These are phyloP conservation scores for Tachina fera DNA, from an alignment of 2,888 invertebrate species.

Conservation along the genomic window DNA sequence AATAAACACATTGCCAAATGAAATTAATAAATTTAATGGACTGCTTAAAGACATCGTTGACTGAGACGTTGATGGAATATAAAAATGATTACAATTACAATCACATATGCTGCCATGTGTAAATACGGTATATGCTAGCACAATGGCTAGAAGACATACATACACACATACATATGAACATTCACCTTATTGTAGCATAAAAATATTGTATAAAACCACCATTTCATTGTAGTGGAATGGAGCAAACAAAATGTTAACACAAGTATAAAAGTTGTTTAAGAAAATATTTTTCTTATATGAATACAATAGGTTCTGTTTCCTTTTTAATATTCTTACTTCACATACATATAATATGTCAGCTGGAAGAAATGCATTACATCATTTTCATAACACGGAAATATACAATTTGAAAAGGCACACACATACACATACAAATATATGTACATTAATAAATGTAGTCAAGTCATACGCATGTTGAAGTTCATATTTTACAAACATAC, in stretches of 20 bases:
- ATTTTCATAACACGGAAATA: slow-evolving; percentile 30
- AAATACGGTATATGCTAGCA: neutral
- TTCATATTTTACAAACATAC: slow-evolving; percentile 1
- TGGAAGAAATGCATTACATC: slow-evolving; percentile 61
- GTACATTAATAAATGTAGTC: neutral
- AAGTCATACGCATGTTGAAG: slow-evolving; percentile 14
- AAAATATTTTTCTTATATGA: slow-evolving; percentile 30
- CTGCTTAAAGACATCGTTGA: slow-evolving; percentile 44
- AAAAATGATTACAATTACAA: neutral
- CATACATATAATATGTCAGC: slow-evolving; percentile 53
- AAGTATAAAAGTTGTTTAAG: slow-evolving; percentile 29
- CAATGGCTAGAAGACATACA: neutral
- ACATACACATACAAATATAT: neutral
- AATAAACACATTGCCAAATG: slow-evolving; percentile 62
- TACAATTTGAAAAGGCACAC: too few relatives aligned
- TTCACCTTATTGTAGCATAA: slow-evolving; percentile 19
- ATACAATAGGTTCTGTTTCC: slow-evolving; percentile 4
- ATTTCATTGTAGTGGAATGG: slow-evolving; percentile 27
- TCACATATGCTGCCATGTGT: neutral
- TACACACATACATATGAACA: neutral
- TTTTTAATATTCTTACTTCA: slow-evolving; percentile 38
- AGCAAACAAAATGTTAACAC: neutral
- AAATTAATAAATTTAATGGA: slow-evolving; percentile 71
- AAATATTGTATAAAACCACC: neutral
- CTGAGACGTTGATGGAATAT: neutral